Evolutionary conservation across 2,888 invertebrate genomes (phyloP), one percentile per base, ranked within the genome.

Genomic region (Abscondita cerata): DNA sequence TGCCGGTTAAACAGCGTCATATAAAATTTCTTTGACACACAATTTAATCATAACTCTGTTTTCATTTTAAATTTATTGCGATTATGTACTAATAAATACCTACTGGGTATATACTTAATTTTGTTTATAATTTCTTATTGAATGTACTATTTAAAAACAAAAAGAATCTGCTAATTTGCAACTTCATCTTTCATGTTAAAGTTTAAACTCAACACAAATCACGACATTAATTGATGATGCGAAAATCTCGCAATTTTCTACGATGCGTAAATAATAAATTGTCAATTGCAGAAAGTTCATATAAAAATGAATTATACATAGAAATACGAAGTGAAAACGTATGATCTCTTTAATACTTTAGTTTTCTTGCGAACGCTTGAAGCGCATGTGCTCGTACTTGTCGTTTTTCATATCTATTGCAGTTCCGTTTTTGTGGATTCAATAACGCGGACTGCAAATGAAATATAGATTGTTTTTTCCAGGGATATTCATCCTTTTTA

Each of bases 381-480:
- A 61, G 64, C 62, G 67, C 68, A 69, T 68, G 70, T 65, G 64
- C 62, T 58, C 61, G 55, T 62, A 67, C 60, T 54, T 62, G 56
- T 61, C 63, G 65, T 65, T 67, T 69, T 68, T 67, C 52, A 36
- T 59, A 63, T 68, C 64, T 59, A 62, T 57, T 65, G 62, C 69
- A 69, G 70, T 65, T 67, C 64, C 67, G 64, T 74, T 73, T 70
- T 71, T 70, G 70, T 60, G 64, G 70, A 72, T 72, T 69, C 72
- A 70, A 73, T 72, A 70, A 71, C 69, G 69, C 71, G 67, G 68
- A 66, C 70, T 67, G 70, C 68, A 72, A 71, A 74, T 74, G 72
- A 75, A 74, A 73, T 74, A 75, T 75, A 72, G 72, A 73, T 71
- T 72, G 72, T 72, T 73, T 73, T 72, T 73, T 72, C 71, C 68